These are phyloP conservation scores for Neopipo cinnamomea DNA, from an alignment of 2,113 vertebrate species.

Conservation along the genomic window DNA sequence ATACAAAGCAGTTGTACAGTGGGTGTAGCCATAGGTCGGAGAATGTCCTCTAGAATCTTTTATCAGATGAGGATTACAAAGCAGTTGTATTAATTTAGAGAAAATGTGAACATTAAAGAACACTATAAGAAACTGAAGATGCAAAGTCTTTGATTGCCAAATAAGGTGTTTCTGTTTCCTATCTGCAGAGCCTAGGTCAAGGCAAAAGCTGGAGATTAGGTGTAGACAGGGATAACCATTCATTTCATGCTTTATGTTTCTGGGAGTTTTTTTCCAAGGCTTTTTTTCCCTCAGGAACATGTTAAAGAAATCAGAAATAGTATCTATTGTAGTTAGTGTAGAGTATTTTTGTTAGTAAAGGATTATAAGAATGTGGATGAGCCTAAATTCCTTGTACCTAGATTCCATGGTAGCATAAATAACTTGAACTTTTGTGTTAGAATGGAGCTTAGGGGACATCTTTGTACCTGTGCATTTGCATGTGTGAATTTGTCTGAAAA, in stretches of 20 bases:
- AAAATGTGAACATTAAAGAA: neutral
- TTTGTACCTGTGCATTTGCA: neutral
- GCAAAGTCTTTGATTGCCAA: neutral
- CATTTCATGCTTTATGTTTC: neutral
- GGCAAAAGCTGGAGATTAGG: neutral
- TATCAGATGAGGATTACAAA: neutral
- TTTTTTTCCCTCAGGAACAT: neutral
- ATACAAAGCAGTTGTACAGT: neutral
- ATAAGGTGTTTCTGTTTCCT: neutral
- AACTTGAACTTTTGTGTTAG: neutral
- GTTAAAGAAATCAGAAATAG: neutral
- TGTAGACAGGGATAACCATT: neutral
- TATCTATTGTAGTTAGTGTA: neutral
- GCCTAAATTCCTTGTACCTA: neutral
- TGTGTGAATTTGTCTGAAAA: neutral
- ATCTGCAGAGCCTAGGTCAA: neutral
- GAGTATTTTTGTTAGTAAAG: neutral
- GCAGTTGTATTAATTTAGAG: neutral
- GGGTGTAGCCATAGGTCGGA: neutral
- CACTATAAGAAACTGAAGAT: neutral
- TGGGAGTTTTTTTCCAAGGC: neutral
- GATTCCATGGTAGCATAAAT: neutral
- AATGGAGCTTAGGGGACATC: neutral
- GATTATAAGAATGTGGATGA: neutral
- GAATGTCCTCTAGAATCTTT: neutral